These are phyloP conservation scores for Metaphire vulgaris DNA, from an alignment of 1,140 invertebrate species.

Conservation along the genomic window DNA sequence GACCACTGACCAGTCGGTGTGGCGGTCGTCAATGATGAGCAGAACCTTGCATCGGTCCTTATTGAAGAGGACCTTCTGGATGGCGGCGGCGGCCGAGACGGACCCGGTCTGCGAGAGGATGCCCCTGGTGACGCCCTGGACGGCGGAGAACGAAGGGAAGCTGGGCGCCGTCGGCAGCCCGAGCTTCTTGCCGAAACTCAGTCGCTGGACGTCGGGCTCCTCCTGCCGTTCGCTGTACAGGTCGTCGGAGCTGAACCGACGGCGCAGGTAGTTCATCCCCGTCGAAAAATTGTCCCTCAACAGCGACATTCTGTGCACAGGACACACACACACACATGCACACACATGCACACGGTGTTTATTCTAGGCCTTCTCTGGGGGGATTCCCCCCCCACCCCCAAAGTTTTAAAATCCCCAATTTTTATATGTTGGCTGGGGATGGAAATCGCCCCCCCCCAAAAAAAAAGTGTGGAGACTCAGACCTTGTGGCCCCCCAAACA, in stretches of 20 bases:
- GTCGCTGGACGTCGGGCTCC: background rate
- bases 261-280: slow-evolving; percentile 47
- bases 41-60: slow-evolving; percentile 88
- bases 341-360: no score
- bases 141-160: slow-evolving; percentile 14
- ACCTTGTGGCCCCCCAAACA: no score
- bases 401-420: no score
- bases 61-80: slow-evolving; percentile 69
- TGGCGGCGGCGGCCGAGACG: slow-evolving; percentile 33
- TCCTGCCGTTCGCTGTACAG: slow-evolving; percentile 12
- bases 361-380: no score
- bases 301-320: slow-evolving; percentile 35
- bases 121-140: slow-evolving; percentile 33
- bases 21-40: slow-evolving; percentile 90
- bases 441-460: no score
- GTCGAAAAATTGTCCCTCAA: slow-evolving; percentile 43
- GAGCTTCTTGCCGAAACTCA: background rate
- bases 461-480: no score
- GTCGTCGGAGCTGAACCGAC: slow-evolving; percentile 48
- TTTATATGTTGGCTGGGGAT: no score
- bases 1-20: slow-evolving; percentile 87
- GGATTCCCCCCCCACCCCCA: no score
- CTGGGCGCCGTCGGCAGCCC: background rate
- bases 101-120: slow-evolving; percentile 33
- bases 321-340: slow-evolving; percentile 43